Evolutionary conservation across 2,888 invertebrate species (phyloP), one percentile per base, ranked within the genome.

Genomic region (Polyploca ridens): DNA sequence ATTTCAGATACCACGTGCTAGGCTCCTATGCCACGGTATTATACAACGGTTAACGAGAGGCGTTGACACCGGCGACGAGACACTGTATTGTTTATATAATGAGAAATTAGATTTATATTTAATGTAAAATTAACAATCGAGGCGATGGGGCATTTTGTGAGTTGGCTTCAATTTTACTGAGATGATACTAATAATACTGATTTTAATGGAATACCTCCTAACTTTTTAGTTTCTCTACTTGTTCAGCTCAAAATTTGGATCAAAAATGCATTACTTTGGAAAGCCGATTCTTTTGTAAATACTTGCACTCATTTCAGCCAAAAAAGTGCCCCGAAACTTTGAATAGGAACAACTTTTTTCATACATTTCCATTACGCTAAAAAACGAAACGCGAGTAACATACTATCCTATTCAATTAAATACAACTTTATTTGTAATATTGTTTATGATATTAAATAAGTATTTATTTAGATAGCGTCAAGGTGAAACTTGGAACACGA

Each of bases 391-490:
- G 13, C 11, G 41, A 61, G 19, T 27, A 27, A 11, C 27, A 69
- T 68, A 68, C 63, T 70, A 69, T 70, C 70, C 73, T 72, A 72
- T 71, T 67, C 72, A 63, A 59, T 70, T 54, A 54, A 54, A 64
- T 38, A 65, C 67, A 78, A 69, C 81, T 85, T 83, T 84, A 85
- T 85, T 86, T 88, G 80, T 87, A 88, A 87, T 78, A 81, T 86
- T 86, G 84, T 86, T 85, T 89, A 88, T 87, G 90, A 88, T 90
- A 88, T 89, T 89, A 86, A 84, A 73, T 89, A 91, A 91, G 90
- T 91, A 91, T 91, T 91, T 91, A 91, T 91, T 91, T 90, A 88
- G 85, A 81, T 89, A 89, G 87, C 81, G 73, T 84, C 71, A 70
- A 66, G 58, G 67, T 66, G 69, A 70, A 72, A 74, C 44, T 72